These are phyloP conservation scores for Eleutherodactylus coqui DNA, from an alignment of 2,797 vertebrate species.

Conservation along the genomic window DNA sequence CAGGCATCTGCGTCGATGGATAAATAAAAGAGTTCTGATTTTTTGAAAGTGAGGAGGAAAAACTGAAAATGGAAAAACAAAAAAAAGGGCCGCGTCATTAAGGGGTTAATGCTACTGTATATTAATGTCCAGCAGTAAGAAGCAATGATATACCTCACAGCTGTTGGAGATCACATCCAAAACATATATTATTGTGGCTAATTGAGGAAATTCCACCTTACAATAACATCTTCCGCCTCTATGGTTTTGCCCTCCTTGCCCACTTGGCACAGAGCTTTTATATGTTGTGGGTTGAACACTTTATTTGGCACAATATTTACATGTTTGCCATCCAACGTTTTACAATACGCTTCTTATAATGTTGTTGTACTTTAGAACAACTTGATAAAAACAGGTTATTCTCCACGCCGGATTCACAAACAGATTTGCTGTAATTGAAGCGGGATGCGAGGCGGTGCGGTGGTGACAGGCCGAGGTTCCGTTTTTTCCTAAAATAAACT, in stretches of 20 bases:
- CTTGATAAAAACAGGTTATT: background rate
- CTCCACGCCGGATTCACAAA: background rate
- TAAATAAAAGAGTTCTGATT: too few species aligned
- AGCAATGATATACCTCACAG: too few species aligned
- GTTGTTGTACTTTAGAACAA: slow-evolving; percentile 14
- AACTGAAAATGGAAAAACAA: too few species aligned
- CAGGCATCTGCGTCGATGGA: too few species aligned
- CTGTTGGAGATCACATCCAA: background rate
- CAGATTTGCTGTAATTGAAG: background rate
- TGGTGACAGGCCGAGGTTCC: too few species aligned
- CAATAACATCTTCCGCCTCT: background rate
- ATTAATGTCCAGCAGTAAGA: background rate
- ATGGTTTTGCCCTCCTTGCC: background rate
- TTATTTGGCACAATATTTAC: background rate
- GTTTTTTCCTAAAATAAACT: too few species aligned
- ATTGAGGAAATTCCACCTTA: slow-evolving; percentile 16
- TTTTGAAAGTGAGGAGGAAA: too few species aligned
- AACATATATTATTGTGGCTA: background rate
- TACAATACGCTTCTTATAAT: slow-evolving; percentile 1
- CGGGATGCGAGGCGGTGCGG: too few species aligned
- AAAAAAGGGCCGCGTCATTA: too few species aligned
- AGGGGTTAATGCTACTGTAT: too few species aligned
- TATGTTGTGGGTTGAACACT: background rate
- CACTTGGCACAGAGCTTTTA: slow-evolving; percentile 6
- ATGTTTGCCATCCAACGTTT: background rate